Evolutionary conservation across 2,113 vertebrate genomes (phyloP), one percentile per base, ranked within the genome.

Genomic region (Dunckerocampus dactyliophorus): DNA sequence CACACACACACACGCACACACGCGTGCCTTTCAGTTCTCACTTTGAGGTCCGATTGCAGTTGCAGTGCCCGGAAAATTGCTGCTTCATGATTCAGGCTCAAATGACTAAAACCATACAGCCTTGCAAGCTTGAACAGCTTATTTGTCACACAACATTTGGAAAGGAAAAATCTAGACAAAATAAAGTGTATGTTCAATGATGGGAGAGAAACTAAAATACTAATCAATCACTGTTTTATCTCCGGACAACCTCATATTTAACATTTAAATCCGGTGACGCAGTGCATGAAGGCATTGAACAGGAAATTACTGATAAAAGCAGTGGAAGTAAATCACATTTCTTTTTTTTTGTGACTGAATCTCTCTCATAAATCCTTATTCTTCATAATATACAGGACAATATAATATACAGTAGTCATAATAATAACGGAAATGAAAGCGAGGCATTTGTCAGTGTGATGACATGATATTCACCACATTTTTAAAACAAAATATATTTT

Each of bases 11-110:
- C 39, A 14, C 13, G 10, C 48, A 24, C 54, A 65, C 56, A 71
- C 70, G 28, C 65, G 8, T 59, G 49, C 43, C 47, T 88, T 86
- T 89, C 85, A 80, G 76, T 90, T 90, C 86, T 85, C 80, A 61
- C 81, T 89, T 88, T 88, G 76, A 76, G 51, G 42, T 73, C 39
- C 51, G 68, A 45, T 67, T 9, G n/a, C 59, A 43, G 49, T 67
- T 9, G n/a, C 59, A 43, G 16, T 39, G 11, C 49, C 42, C 53
- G 82, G 68, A 74, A 75, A 83, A 82, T 79, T 88, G 79, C 80
- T 79, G 47, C 69, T 72, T 84, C 66, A 72, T 79, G 71, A n/a
- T 83, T 60, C 39, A 43, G 13, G 39, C 13, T 14, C 1, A 43
- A 43, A 43, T 3, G 3, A 43, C 12, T 2, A 39, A 39, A 39